Conservation (phyloP, 2,113 vertebrate species). For the Boleophthalmus pectinirostris region DNA sequence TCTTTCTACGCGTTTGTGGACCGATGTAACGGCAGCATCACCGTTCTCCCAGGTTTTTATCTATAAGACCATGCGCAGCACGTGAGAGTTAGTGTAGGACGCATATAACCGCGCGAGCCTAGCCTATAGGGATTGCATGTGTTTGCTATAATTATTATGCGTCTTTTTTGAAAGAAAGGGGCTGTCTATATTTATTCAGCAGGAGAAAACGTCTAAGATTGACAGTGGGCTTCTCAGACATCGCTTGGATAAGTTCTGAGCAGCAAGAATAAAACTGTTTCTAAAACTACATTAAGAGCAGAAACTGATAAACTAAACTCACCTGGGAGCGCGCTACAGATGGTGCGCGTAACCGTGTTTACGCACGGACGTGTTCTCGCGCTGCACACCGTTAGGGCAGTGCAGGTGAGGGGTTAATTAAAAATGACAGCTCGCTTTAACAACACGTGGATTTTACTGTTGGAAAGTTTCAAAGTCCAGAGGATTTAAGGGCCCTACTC, state of each 20-base stretch:
- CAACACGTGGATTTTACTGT: slow-evolving; percentile 26
- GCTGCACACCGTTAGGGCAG: slow-evolving; percentile 52
- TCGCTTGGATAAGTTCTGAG: neutral
- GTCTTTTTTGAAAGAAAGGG: neutral
- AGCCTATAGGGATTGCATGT: slow-evolving; percentile 34
- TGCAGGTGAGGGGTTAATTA: slow-evolving; percentile 62
- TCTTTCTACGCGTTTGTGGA: slow-evolving; percentile 35
- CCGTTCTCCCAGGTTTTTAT: slow-evolving; percentile 31
- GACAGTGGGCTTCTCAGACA: neutral
- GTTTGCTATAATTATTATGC: slow-evolving; percentile 8
- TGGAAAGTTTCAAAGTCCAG: slow-evolving; percentile 27
- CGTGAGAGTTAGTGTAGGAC: slow-evolving; percentile 33
- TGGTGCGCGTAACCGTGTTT: slow-evolving; percentile 34
- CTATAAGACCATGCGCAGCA: slow-evolving; percentile 51
- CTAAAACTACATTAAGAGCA: slow-evolving; percentile 31
- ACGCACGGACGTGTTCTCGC: slow-evolving; percentile 22
- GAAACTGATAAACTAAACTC: slow-evolving; percentile 76
- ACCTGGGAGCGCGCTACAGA: slow-evolving; percentile 15
- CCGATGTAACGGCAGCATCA: slow-evolving; percentile 1
- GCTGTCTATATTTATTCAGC: neutral
- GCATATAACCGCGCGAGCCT: neutral
- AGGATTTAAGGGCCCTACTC: slow-evolving; percentile 40
- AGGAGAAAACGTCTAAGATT: neutral
- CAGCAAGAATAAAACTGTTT: slow-evolving; percentile 8
- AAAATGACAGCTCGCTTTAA: slow-evolving; percentile 58